These are phyloP conservation scores for Trissolcus japonicus DNA, from an alignment of 2,888 invertebrate species.

Conservation along the genomic window DNA sequence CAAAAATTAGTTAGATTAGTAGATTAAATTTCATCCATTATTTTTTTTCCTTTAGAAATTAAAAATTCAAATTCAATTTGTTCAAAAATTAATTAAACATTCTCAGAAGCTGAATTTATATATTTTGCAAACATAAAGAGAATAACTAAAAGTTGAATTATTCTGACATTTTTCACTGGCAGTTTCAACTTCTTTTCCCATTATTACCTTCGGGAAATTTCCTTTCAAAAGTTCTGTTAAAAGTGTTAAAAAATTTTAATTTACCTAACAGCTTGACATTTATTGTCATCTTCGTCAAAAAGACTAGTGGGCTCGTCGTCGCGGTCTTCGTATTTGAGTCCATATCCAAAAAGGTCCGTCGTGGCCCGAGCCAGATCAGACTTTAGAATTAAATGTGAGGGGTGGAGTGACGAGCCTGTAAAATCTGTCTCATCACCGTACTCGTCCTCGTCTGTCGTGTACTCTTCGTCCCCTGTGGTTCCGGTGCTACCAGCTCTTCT, in stretches of 20 bases:
- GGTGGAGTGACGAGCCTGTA: constrained; percentile 62
- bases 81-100: neutral
- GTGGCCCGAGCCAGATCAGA: constrained; percentile 72
- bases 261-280: constrained; percentile 60
- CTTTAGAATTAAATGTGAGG: constrained; percentile 68
- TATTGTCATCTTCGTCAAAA: constrained; percentile 72
- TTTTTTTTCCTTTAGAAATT: no score
- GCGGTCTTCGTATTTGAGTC: constrained; percentile 61
- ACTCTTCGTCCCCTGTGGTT: constrained; percentile 79
- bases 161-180: no score
- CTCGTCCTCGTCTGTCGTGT: constrained; percentile 78
- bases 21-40: no score
- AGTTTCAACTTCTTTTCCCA: neutral
- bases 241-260: neutral
- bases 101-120: neutral
- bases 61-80: no score
- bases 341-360: constrained; percentile 71
- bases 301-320: constrained; percentile 76
- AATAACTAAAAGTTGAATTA: no score
- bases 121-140: neutral
- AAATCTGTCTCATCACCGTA: constrained; percentile 76
- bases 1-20: neutral
- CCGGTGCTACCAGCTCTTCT: constrained; percentile 76
- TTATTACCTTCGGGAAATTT: neutral
- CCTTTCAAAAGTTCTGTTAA: neutral